These are phyloP conservation scores for Drosophila conformis DNA, from an alignment of 2,888 invertebrate species.

Conservation along the genomic window DNA sequence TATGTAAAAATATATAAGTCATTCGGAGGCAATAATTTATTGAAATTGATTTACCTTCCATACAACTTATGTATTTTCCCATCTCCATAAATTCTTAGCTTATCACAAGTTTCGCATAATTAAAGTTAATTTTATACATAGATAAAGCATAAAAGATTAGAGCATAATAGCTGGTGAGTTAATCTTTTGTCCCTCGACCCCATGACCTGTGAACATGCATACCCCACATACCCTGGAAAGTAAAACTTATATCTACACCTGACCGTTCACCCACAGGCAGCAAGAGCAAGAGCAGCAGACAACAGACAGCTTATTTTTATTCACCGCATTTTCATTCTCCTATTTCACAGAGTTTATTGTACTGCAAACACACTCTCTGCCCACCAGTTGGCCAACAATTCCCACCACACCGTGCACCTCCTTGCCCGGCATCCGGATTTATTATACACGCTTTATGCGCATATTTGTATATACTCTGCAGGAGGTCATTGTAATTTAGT, in stretches of 20 bases:
- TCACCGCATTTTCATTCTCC: slow-evolving; percentile 51
- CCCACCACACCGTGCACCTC: not conserved
- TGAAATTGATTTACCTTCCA: not conserved
- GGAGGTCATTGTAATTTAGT: slow-evolving; percentile 5
- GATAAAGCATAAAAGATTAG: not conserved
- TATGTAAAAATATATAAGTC: not conserved
- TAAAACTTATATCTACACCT: slow-evolving; percentile 34
- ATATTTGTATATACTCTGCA: slow-evolving; percentile 65
- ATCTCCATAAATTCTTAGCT: not conserved
- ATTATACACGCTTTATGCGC: slow-evolving; percentile 71
- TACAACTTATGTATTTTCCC: too few species aligned
- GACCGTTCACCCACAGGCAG: slow-evolving; percentile 39
- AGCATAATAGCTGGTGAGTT: not conserved
- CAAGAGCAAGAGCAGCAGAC: slow-evolving; percentile 20
- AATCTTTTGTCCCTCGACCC: not conserved
- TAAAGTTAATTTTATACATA: not conserved
- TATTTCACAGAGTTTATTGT: slow-evolving; percentile 58
- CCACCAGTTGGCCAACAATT: not conserved
- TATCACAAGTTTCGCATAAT: not conserved
- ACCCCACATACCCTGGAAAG: slow-evolving; percentile 30
- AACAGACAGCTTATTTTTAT: slow-evolving; percentile 59
- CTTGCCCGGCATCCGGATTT: slow-evolving; percentile 32
- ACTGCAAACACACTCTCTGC: slow-evolving; percentile 22
- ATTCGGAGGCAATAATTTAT: not conserved
- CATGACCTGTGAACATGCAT: not conserved